These are phyloP conservation scores for Hipparchia sbordonii DNA, from an alignment of 2,888 invertebrate species.

Conservation along the genomic window DNA sequence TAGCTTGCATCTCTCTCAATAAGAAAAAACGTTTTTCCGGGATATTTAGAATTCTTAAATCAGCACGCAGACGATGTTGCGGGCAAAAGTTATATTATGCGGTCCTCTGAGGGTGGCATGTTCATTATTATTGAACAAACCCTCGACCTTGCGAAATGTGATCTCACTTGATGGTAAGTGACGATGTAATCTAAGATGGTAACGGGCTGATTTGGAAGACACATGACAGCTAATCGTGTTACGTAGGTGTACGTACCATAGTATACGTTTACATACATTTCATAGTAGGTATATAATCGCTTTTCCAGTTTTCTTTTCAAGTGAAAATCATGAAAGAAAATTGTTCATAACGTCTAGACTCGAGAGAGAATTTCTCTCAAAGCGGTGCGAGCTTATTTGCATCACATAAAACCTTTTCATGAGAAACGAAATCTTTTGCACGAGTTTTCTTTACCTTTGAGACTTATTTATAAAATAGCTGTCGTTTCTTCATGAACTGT, in stretches of 20 bases:
- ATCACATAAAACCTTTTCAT: constrained; percentile 3
- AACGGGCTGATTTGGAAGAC: too few species aligned
- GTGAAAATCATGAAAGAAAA: constrained; percentile 14
- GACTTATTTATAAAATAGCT: background rate
- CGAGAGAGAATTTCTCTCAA: constrained; percentile 5
- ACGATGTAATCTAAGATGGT: too few species aligned
- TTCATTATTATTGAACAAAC: too few species aligned
- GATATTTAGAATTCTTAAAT: too few species aligned
- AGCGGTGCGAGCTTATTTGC: background rate
- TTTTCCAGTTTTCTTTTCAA: constrained; percentile 5
- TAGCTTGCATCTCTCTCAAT: too few species aligned
- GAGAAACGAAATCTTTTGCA: background rate
- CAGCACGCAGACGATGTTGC: too few species aligned
- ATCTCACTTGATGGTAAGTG: too few species aligned
- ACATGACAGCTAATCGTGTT: too few species aligned
- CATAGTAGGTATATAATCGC: background rate
- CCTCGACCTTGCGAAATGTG: too few species aligned
- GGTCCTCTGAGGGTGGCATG: too few species aligned
- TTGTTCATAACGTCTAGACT: background rate
- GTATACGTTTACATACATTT: background rate
- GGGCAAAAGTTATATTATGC: background rate
- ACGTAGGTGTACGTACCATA: background rate
- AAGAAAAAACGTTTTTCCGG: too few species aligned
- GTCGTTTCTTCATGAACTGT: too few species aligned
- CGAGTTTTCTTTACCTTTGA: constrained; percentile 6